Percentiles rank a stretch among this genome's conserved stretches.
These are phyloP conservation scores for Sebastes ruberrimus DNA, from an alignment of 2,797 vertebrate genomes.

Conservation along the genomic window DNA sequence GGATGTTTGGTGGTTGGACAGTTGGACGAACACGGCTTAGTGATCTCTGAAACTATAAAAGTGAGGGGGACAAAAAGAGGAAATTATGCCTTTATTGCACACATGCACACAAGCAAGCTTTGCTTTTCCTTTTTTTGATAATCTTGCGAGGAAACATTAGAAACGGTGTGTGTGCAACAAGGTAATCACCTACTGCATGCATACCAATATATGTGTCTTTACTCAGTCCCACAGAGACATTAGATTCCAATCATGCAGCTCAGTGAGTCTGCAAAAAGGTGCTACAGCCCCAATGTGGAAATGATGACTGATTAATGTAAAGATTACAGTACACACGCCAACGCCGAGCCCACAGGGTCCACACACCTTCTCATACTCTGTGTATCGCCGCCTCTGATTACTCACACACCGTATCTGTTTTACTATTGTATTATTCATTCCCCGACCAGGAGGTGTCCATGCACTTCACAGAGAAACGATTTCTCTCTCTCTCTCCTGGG, in stretches of 20 bases:
- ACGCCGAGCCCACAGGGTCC: constrained; percentile 6
- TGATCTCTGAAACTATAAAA: background rate
- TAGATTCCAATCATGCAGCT: constrained; percentile 51
- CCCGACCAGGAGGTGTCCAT: constrained; percentile 1
- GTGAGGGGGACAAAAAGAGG: background rate
- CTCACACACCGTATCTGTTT: background rate
- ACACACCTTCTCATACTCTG: background rate
- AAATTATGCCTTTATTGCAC: background rate
- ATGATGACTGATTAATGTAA: constrained; percentile 60
- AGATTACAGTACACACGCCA: constrained; percentile 43
- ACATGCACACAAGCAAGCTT: background rate
- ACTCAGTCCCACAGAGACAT: constrained; percentile 17
- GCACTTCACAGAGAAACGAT: constrained; percentile 5
- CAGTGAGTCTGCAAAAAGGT: constrained; percentile 41
- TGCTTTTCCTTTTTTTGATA: background rate
- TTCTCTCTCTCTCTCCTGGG: background rate
- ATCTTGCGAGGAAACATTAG: background rate
- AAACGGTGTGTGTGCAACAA: background rate
- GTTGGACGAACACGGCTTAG: background rate
- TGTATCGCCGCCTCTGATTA: background rate
- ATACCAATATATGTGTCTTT: constrained; percentile 13
- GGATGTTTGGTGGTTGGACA: background rate
- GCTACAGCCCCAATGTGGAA: constrained; percentile 32
- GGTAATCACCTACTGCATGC: background rate
- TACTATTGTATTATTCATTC: constrained; percentile 35